phyloP scores from a whole-genome alignment of 1,140 invertebrate species.

The Ruditapes philippinarum region DNA sequence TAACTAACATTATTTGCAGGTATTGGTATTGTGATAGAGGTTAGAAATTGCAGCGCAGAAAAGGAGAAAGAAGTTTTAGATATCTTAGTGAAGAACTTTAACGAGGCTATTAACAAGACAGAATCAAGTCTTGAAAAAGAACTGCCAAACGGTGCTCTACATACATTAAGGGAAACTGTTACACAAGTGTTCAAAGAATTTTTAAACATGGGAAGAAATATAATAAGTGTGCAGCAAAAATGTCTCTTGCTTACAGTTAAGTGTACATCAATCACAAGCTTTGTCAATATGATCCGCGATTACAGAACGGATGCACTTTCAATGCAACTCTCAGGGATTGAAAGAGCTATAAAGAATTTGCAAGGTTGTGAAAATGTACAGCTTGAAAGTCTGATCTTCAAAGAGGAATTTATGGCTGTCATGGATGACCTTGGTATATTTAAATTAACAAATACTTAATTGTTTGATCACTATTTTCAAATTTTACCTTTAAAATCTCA shows the following conservation, averaged over 20 bases:
- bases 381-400: not conserved
- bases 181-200: not conserved
- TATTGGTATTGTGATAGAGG: not conserved
- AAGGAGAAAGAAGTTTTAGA: not conserved
- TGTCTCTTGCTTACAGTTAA: not conserved
- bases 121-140: not conserved
- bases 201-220: not conserved
- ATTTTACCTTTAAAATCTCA: too few relatives aligned
- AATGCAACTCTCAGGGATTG: not conserved
- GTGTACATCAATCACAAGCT: not conserved
- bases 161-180: not conserved
- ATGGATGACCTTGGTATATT: not conserved
- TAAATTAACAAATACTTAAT: too few relatives aligned
- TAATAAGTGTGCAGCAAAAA: not conserved
- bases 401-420: not conserved
- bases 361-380: not conserved
- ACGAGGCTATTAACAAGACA: not conserved
- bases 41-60: not conserved
- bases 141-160: not conserved
- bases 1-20: not conserved
- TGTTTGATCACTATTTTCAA: too few relatives aligned
- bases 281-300: not conserved
- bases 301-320: not conserved
- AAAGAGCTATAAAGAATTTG: not conserved
- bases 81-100: not conserved